These are phyloP conservation scores for Vanessa cardui DNA, from an alignment of 2,888 invertebrate genomes.

Conservation along the genomic window DNA sequence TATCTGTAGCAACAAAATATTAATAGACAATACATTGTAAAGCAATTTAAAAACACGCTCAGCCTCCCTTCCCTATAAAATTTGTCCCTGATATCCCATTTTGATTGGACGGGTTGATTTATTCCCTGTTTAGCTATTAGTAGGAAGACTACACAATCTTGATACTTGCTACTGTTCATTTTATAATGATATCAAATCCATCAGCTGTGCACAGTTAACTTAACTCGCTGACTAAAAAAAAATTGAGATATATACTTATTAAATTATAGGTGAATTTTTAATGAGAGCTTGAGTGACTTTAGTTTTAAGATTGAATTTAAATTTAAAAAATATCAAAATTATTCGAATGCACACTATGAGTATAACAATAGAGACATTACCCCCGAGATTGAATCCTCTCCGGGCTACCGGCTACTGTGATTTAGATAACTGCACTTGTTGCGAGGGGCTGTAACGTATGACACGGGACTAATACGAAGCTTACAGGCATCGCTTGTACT, in stretches of 20 bases:
- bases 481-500: slow-evolving; percentile 59
- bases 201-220: neutral
- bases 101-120: slow-evolving; percentile 81
- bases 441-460: slow-evolving; percentile 62
- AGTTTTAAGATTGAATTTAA: neutral
- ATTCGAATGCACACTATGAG: slow-evolving; percentile 46
- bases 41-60: slow-evolving; percentile 77
- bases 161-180: slow-evolving; percentile 52
- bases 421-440: slow-evolving; percentile 79
- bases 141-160: slow-evolving; percentile 55
- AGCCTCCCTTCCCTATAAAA: slow-evolving; percentile 72
- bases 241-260: too few relatives aligned
- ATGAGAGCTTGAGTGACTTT: neutral
- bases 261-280: too few relatives aligned
- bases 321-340: slow-evolving; percentile 54
- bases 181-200: neutral
- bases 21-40: slow-evolving; percentile 74
- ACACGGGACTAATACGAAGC: slow-evolving; percentile 66
- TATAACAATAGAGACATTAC: slow-evolving; percentile 60
- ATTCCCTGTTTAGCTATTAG: slow-evolving; percentile 71
- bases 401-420: slow-evolving; percentile 68
- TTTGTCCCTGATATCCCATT: slow-evolving; percentile 79
- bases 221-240: too few relatives aligned
- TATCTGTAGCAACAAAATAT: slow-evolving; percentile 51
- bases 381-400: slow-evolving; percentile 68